A percentile compares a stretch with the other conserved stretches of the same genome.
Conservation (phyloP, 2,888 invertebrate genomes). For the Meliscaeva auricollis region DNA sequence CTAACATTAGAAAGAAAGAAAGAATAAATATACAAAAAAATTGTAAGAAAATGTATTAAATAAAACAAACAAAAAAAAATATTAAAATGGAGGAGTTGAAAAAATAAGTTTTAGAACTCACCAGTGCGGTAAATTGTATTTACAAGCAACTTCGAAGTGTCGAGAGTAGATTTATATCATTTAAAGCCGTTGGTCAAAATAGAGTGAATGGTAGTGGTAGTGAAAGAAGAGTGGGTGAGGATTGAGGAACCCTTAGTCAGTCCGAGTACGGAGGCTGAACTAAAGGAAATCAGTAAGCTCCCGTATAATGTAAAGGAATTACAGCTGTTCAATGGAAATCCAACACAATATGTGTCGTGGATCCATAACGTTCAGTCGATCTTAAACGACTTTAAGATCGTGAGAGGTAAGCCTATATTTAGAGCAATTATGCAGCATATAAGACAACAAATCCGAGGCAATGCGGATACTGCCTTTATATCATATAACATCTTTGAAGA, state of each 20-base stretch:
- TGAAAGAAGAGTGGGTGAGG: too few relatives aligned
- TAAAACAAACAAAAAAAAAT: too few relatives aligned
- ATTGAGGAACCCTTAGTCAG: neutral
- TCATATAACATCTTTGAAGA: neutral
- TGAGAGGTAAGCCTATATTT: neutral
- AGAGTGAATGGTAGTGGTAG: too few relatives aligned
- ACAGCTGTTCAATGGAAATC: neutral
- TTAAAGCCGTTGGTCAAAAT: too few relatives aligned
- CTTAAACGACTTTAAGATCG: neutral
- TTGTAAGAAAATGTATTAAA: too few relatives aligned
- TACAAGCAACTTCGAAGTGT: too few relatives aligned
- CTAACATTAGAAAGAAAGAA: too few relatives aligned
- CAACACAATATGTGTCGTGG: neutral
- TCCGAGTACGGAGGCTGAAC: neutral
- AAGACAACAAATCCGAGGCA: neutral
- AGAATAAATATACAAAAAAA: too few relatives aligned
- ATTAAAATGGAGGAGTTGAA: too few relatives aligned
- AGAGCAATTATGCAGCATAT: constrained; percentile 4
- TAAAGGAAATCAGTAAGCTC: neutral
- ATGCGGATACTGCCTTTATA: neutral
- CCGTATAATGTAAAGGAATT: neutral
- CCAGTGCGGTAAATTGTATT: too few relatives aligned
- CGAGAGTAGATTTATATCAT: too few relatives aligned
- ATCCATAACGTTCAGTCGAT: neutral
- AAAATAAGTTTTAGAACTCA: too few relatives aligned